These are phyloP conservation scores for Ophiodon elongatus DNA, from an alignment of 2,113 vertebrate genomes.

Conservation along the genomic window DNA sequence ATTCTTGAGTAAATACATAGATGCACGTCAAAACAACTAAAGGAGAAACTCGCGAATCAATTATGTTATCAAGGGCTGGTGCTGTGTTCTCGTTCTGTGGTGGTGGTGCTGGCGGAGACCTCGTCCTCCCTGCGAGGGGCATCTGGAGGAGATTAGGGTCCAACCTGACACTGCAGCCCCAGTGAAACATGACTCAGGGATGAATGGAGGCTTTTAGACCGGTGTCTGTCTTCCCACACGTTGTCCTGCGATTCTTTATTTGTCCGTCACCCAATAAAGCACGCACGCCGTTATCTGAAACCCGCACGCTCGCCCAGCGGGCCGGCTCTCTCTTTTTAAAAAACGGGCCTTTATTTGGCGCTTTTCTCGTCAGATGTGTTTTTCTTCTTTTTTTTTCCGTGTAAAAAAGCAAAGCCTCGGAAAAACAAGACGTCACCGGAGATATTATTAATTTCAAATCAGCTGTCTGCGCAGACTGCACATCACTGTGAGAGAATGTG, in stretches of 20 bases:
- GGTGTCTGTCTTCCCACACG: constrained; percentile 77
- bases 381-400: constrained; percentile 18
- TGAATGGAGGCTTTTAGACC: constrained; percentile 76
- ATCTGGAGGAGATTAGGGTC: constrained; percentile 83
- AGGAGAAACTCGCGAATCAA: constrained; percentile 44
- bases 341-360: constrained; percentile 32
- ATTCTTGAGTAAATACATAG: constrained; percentile 4
- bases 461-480: constrained; percentile 1
- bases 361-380: neutral
- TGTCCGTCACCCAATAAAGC: constrained; percentile 83
- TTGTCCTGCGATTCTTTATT: constrained; percentile 80
- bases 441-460: constrained; percentile 38
- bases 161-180: constrained; percentile 74
- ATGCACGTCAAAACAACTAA: constrained; percentile 2
- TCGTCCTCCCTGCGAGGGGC: constrained; percentile 65
- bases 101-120: neutral
- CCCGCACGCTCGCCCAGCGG: constrained; percentile 30
- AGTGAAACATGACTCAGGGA: constrained; percentile 82
- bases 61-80: constrained; percentile 35
- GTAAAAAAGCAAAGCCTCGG: neutral
- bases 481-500: constrained; percentile 29
- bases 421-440: constrained; percentile 26
- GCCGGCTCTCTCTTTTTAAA: neutral
- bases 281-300: constrained; percentile 66
- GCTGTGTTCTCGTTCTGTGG: constrained; percentile 22